Conservation (phyloP, 1,140 invertebrate species). For the Nasonia vitripennis region DNA sequence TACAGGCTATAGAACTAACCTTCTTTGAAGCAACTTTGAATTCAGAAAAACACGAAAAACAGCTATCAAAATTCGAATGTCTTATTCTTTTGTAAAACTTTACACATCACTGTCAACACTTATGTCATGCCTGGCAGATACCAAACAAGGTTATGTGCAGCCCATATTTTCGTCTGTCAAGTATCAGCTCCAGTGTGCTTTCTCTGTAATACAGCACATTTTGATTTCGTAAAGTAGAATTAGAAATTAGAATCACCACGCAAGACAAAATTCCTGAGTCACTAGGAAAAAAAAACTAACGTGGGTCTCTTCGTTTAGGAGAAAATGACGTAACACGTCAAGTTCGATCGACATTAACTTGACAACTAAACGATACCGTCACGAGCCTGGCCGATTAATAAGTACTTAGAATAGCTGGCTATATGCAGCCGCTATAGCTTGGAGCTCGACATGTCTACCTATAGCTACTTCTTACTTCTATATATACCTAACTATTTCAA, state of each 20-base stretch:
- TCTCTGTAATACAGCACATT: not conserved
- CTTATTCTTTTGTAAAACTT: conserved; percentile 5
- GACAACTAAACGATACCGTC: too few species aligned
- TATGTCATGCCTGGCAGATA: not conserved
- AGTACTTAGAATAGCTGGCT: too few species aligned
- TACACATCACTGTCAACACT: not conserved
- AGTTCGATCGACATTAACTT: not conserved
- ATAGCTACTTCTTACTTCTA: too few species aligned
- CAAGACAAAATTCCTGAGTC: not conserved
- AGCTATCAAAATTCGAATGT: conserved; percentile 19
- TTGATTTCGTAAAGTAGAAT: conserved; percentile 10
- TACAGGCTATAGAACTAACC: conserved; percentile 11
- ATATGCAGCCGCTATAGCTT: too few species aligned
- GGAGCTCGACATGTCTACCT: too few species aligned
- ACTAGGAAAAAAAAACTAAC: not conserved
- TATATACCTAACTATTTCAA: too few species aligned
- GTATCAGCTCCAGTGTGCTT: not conserved
- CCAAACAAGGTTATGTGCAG: conserved; percentile 14
- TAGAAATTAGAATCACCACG: conserved; percentile 3
- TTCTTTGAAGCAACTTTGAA: not conserved
- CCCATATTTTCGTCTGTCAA: not conserved
- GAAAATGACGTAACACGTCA: not conserved
- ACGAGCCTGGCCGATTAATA: too few species aligned
- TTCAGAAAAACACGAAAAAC: not conserved
- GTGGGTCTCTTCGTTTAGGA: not conserved